Evolutionary conservation across 1,140 invertebrate genomes (phyloP), one percentile per base, ranked within the genome.

Genomic region (Augochlora pura): DNA sequence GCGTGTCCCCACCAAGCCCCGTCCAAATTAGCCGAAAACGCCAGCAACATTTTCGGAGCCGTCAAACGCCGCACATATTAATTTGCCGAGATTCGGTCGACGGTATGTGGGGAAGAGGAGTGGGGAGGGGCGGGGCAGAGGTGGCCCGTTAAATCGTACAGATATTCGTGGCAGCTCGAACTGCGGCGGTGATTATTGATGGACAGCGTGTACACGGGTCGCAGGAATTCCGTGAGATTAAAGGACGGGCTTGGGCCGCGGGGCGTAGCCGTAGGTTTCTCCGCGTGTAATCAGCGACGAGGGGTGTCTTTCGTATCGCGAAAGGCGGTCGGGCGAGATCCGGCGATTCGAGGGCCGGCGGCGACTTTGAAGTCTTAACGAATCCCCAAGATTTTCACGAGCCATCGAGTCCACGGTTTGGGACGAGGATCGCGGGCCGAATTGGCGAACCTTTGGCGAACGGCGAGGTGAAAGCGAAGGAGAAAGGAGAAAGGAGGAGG

Each of bases 331-430:
- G 21, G 38, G 57, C 4, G 9, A 80, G 64, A 64, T 73, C 60
- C 63, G 66, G 57, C 82, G 83, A 77, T 80, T 81, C 57, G 73
- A 81, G 74, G 74, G 72, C 64, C 66, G 39, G 60, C 16, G 16
- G 38, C 59, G 38, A 79, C 85, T 87, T 87, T 87, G 82, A 87
- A 78, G 80, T 87, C 83, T 80, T 81, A 87, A 87, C 83, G 77
- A 85, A 86, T 79, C 83, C 18, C 25, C 18, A 68, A 81, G 70
- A 86, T 82, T 76, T 77, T 76, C 76, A 77, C 66, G 69, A 87
- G 38, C 73, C 69, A 84, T 85, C 70, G 72, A 77, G 79, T 60
- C n/a, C 54, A 6, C 59, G 16, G 42, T 62, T 82, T 85, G 82
- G 82, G 63, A n/a, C 66, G 23, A 76, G 67, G 38, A 62, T 27